A percentile compares a stretch with the other conserved stretches of the same genome.
Conservation (phyloP, 1,140 invertebrate species). For the Atta texana region DNA sequence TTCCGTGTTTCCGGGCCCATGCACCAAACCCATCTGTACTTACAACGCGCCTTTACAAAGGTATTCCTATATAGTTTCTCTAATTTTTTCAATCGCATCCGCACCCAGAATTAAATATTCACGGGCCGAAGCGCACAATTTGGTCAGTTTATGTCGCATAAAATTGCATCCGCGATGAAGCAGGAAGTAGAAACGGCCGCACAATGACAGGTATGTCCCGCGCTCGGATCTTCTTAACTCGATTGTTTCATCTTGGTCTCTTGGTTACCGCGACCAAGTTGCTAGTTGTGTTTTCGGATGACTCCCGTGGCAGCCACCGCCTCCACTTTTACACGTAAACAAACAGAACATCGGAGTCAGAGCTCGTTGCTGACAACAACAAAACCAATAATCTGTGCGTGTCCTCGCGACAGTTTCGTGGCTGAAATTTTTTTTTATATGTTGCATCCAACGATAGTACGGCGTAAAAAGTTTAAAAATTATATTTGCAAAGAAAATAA, state of each 20-base stretch:
- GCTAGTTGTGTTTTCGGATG: constrained; percentile 84
- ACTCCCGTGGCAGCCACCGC: constrained; percentile 85
- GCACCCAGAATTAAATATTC: constrained; percentile 42
- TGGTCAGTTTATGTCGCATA: constrained; percentile 62
- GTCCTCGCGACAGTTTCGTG: background rate
- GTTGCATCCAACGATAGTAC: background rate
- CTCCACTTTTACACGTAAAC: constrained; percentile 83
- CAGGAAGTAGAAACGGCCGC: constrained; percentile 68
- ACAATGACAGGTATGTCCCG: constrained; percentile 62
- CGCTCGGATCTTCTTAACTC: constrained; percentile 74
- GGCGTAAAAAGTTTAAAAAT: constrained; percentile 1
- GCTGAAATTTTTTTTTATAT: background rate
- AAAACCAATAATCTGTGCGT: constrained; percentile 53
- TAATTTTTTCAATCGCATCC: constrained; percentile 68
- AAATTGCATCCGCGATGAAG: constrained; percentile 71
- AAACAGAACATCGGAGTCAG: constrained; percentile 82
- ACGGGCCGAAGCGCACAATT: constrained; percentile 60
- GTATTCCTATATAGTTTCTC: constrained; percentile 79
- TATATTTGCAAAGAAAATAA: background rate
- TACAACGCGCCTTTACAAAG: constrained; percentile 82
- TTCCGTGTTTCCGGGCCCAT: constrained; percentile 80
- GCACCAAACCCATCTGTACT: constrained; percentile 84
- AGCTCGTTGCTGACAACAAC: constrained; percentile 68
- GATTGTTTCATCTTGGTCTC: constrained; percentile 79
- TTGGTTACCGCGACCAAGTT: constrained; percentile 72